Evolutionary conservation across 2,113 vertebrate genomes (phyloP).

Genomic region (Crotalus horridus): DNA sequence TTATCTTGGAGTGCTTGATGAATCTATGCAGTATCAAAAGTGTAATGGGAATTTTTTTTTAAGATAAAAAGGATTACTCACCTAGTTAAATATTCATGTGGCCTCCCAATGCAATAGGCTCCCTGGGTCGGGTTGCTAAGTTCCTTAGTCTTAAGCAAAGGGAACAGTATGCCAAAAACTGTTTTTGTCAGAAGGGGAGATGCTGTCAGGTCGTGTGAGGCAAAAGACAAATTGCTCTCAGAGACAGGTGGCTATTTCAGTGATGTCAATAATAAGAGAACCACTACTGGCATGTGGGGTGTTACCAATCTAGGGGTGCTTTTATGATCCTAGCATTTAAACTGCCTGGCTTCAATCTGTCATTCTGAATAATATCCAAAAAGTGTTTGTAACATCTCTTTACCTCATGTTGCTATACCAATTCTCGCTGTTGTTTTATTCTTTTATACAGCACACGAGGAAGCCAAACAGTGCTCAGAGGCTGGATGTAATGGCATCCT

Average conservation of each 20-base stretch:
- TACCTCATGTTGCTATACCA: background rate
- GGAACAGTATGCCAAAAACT: background rate
- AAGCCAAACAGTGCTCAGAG: background rate
- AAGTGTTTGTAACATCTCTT: background rate
- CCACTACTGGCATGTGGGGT: background rate
- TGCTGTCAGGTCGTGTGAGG: background rate
- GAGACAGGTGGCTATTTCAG: background rate
- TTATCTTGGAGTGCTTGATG: background rate
- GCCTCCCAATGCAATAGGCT: constrained; percentile 21
- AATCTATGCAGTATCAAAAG: background rate
- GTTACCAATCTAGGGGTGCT: constrained; percentile 20
- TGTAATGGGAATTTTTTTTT: constrained; percentile 12
- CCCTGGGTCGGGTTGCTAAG: background rate
- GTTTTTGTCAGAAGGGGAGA: background rate
- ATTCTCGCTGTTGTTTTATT: background rate
- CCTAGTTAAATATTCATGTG: constrained; percentile 1
- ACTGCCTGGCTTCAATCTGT: background rate
- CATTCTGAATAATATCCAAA: background rate
- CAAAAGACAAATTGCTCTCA: constrained; percentile 2
- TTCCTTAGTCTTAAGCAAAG: background rate
- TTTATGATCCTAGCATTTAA: background rate
- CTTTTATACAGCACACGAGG: background rate
- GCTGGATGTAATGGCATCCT: background rate
- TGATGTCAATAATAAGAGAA: constrained; percentile 12
- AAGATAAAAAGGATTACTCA: constrained; percentile 36